Base-by-base conservation (phyloP, 2,113 vertebrate species). In the Crypturellus undulatus region DNA sequence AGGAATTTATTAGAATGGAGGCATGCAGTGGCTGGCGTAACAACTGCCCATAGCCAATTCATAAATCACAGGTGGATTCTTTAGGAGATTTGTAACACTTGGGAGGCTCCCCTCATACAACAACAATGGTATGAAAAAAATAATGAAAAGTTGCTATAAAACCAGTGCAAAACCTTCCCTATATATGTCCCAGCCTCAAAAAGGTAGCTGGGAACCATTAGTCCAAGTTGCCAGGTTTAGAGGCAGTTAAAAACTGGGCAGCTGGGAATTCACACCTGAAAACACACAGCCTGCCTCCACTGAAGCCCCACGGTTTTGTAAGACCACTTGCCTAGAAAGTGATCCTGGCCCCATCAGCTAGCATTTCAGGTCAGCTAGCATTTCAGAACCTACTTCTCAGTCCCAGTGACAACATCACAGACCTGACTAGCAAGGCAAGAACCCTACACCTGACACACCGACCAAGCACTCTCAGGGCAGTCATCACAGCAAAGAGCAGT, bases 1-100 rank as follows among this genome's bases (percentile, higher is more conserved):
- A 69, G 65, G 89, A 91, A 94, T 94, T 94, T 92, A 92, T 92
- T 87, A 96, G 90, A 94, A 94, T 83, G 89, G 88, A 89, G 30
- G 32, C 88, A 90, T 56, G 72, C 82, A 92, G 85, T 76, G 85
- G 64, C 87, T 85, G 77, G 93, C 68, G 82, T 96, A 96, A 94
- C 93, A 95, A 93, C 86, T 89, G 95, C 81, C 93, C 92, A 97
- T 82, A 75, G 81, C 90, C 94, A 93, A 95, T 84, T 94, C 91
- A 92, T 97, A 96, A 95, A 97, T 95, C 94, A 96, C 89, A 93
- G 81, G 42, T 88, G 90, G 92, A 95, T 92, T 96, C 79, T 96
- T 91, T 70, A 47, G 91, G 81, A 95, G 49, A 96, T 89, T 86
- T 93, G 40, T 68, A 91, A 92, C 80, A 87, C 82, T 75, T 67